These are phyloP conservation scores for Eledone cirrhosa DNA, from an alignment of 2,888 invertebrate species.

Conservation along the genomic window DNA sequence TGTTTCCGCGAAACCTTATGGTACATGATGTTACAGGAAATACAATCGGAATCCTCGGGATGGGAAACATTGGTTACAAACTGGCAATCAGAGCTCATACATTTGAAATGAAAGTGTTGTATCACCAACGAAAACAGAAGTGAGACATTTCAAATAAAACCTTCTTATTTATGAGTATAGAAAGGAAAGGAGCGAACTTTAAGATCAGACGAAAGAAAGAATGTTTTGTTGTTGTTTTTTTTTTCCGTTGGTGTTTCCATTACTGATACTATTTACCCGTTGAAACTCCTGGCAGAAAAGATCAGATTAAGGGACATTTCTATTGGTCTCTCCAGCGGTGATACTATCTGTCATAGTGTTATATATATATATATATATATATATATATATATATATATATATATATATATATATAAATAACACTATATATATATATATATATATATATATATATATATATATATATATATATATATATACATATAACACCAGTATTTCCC, in stretches of 20 bases:
- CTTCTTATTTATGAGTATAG: too few species aligned
- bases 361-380: too few species aligned
- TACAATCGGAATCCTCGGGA: constrained; percentile 34
- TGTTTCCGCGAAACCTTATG: neutral
- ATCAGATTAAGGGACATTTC: too few species aligned
- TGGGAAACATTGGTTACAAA: constrained; percentile 35
- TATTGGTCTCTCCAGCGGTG: too few species aligned
- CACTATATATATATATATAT: constrained; percentile 11
- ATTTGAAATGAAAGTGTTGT: constrained; percentile 33
- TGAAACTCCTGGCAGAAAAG: too few species aligned
- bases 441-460: neutral
- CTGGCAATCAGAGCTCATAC: constrained; percentile 32
- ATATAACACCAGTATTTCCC: neutral
- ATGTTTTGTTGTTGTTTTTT: too few species aligned
- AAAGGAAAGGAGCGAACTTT: too few species aligned
- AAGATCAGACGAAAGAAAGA: too few species aligned
- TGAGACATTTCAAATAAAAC: neutral
- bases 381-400: too few species aligned
- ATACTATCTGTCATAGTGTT: too few species aligned
- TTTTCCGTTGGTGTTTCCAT: too few species aligned
- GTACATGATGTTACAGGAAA: constrained; percentile 17
- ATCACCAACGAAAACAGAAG: constrained; percentile 33
- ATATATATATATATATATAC: neutral
- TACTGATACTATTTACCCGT: too few species aligned
- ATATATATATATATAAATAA: constrained; percentile 1